Evolutionary conservation across 1,140 invertebrate genomes (phyloP).

Genomic region (Schlechtendalia chinensis): DNA sequence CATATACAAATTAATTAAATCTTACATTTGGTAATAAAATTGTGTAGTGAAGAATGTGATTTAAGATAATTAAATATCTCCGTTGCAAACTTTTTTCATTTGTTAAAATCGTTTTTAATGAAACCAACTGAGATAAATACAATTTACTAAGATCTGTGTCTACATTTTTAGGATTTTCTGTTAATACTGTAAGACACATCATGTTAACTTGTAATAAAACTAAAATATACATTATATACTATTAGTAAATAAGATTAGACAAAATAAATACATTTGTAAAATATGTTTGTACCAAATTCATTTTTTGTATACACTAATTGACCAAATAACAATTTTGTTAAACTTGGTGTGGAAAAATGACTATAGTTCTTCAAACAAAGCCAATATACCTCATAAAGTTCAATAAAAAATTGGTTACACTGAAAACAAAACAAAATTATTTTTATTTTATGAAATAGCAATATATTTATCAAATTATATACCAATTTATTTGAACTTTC

Average conservation of each 20-base stretch:
- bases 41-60: slow-evolving; percentile 19
- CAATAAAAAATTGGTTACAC: slow-evolving; percentile 33
- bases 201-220: slow-evolving; percentile 26
- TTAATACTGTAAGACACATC: slow-evolving; percentile 27
- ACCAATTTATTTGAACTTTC: slow-evolving; percentile 24
- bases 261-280: background rate
- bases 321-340: slow-evolving; percentile 22
- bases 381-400: slow-evolving; percentile 39
- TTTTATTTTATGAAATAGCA: background rate
- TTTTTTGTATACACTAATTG: slow-evolving; percentile 11
- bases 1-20: background rate
- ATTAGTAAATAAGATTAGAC: background rate
- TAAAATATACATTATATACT: background rate
- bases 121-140: slow-evolving; percentile 24
- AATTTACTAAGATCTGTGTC: background rate
- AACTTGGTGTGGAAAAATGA: slow-evolving; percentile 9
- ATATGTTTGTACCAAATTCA: slow-evolving; percentile 24
- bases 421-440: slow-evolving; percentile 13
- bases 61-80: slow-evolving; percentile 16
- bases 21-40: slow-evolving; percentile 24
- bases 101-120: slow-evolving; percentile 8
- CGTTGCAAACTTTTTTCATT: slow-evolving; percentile 1
- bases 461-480: background rate
- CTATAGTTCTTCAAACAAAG: slow-evolving; percentile 43
- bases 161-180: slow-evolving; percentile 18